Evolutionary conservation across 2,113 vertebrate species (phyloP), one percentile per base, ranked within the genome.

Genomic region (Pterocles orientalis): DNA sequence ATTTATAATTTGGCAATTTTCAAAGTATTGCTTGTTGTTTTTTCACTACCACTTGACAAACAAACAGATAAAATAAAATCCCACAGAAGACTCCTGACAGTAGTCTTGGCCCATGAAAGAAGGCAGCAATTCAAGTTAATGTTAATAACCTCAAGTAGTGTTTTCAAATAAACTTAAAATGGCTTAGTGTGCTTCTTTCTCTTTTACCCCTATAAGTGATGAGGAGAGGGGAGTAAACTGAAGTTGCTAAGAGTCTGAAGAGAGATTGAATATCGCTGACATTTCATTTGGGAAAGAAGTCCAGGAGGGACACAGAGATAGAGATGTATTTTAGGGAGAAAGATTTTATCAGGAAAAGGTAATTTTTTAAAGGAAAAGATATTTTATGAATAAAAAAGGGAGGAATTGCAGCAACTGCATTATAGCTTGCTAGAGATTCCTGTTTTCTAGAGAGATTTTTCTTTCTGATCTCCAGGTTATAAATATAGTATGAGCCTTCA

Each of bases 1-100:
- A 88, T 97, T 97, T 97, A 95, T 95, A 95, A 45, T 56, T 68
- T 83, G 70, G 66, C 73, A 95, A 94, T 94, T 96, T 96, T 95
- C 29, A 54, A 84, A 87, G 53, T 88, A 69, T 65, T 82, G n/a
- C 84, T 81, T 91, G 43, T 43, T 93, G 41, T 45, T 95, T 80
- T 93, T 91, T 82, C 31, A 82, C 53, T 36, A 54, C 88, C 7
- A 2, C 83, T 85, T 86, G 48, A 70, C 77, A 71, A 86, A 72
- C 39, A 86, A 16, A 45, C 31, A 54, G 12, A 51, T 12, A 28
- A 17, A 43, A 9, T 48, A 65, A 48, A 50, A 43, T 4, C 45
- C 33, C 24, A 48, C 50, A 51, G 25, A 81, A 24, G 41, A 31
- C 50, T 81, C 41, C 34, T 76, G 43, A 28, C 28, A 56, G 9